These are phyloP conservation scores for Malthinus flaveolus DNA, from an alignment of 2,888 invertebrate genomes.

Conservation along the genomic window DNA sequence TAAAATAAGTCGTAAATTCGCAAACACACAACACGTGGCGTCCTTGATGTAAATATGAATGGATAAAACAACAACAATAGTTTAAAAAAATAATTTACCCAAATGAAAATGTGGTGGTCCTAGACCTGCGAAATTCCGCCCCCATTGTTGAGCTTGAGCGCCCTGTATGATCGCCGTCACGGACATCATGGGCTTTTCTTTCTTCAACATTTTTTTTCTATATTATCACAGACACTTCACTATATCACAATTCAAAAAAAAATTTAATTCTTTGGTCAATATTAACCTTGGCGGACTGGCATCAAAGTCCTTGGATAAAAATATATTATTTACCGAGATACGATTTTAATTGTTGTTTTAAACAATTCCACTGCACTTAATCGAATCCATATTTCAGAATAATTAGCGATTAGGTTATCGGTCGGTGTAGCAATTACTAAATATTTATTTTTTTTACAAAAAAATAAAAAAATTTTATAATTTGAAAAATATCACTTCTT, in stretches of 20 bases:
- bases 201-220: slow-evolving; percentile 70
- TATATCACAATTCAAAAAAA: slow-evolving; percentile 30
- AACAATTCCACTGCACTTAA: slow-evolving; percentile 19
- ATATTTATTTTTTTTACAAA: not conserved
- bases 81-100: slow-evolving; percentile 37
- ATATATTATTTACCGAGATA: slow-evolving; percentile 23
- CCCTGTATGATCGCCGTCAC: slow-evolving; percentile 79
- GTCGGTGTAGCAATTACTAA: not conserved
- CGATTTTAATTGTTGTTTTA: slow-evolving; percentile 22
- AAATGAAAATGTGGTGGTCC: slow-evolving; percentile 47
- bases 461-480: not conserved
- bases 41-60: not conserved
- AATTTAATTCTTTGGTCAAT: slow-evolving; percentile 26
- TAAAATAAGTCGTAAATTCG: slow-evolving; percentile 8
- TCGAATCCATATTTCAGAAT: slow-evolving; percentile 10
- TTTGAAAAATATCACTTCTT: slow-evolving; percentile 1
- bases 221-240: slow-evolving; percentile 36
- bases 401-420: slow-evolving; percentile 7
- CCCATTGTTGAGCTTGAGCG: slow-evolving; percentile 67
- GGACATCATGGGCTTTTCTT: slow-evolving; percentile 85
- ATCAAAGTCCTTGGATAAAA: slow-evolving; percentile 31
- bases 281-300: slow-evolving; percentile 27
- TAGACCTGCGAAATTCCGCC: slow-evolving; percentile 60
- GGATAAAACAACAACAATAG: not conserved
- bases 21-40: slow-evolving; percentile 9